Conservation (phyloP, 2,797 vertebrate genomes). For the Rhinatrema bivittatum region DNA sequence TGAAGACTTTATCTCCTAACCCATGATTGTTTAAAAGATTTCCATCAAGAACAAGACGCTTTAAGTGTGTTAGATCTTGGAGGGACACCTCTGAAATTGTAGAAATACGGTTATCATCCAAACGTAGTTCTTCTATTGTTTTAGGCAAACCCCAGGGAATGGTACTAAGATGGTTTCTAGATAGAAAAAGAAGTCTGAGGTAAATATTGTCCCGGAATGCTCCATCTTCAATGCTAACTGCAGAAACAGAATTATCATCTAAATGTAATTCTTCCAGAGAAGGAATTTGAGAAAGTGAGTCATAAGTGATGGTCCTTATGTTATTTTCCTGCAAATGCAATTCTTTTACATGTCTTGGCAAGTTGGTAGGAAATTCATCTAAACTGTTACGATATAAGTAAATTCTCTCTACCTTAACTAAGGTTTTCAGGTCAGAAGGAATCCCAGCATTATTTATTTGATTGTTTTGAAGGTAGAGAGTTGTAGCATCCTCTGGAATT, state of each 20-base stretch:
- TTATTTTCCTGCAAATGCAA: constrained; percentile 98
- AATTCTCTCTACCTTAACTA: constrained; percentile 90
- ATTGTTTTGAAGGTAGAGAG: constrained; percentile 98
- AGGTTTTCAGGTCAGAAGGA: constrained; percentile 82
- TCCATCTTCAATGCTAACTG: constrained; percentile 96
- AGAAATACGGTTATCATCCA: constrained; percentile 98
- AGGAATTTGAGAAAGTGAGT: constrained; percentile 91
- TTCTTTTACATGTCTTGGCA: constrained; percentile 91
- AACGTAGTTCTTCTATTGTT: constrained; percentile 94
- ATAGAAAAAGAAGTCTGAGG: constrained; percentile 94
- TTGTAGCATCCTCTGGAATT: constrained; percentile 91
- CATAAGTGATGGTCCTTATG: constrained; percentile 90
- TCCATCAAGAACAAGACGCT: constrained; percentile 92
- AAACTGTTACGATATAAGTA: constrained; percentile 97
- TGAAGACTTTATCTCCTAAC: constrained; percentile 88
- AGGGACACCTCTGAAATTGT: constrained; percentile 91
- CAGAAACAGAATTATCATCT: constrained; percentile 97
- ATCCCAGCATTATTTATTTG: constrained; percentile 96
- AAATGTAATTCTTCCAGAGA: constrained; percentile 96
- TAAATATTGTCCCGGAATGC: constrained; percentile 93
- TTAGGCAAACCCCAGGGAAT: constrained; percentile 92
- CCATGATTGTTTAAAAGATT: constrained; percentile 95
- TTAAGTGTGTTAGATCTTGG: constrained; percentile 95
- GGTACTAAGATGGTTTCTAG: constrained; percentile 95
- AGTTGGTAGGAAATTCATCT: constrained; percentile 97